A percentile compares a stretch with the other conserved stretches of the same genome.
phyloP scores from a whole-genome alignment of 2,113 vertebrate species.

The Catharus bicknelli region DNA sequence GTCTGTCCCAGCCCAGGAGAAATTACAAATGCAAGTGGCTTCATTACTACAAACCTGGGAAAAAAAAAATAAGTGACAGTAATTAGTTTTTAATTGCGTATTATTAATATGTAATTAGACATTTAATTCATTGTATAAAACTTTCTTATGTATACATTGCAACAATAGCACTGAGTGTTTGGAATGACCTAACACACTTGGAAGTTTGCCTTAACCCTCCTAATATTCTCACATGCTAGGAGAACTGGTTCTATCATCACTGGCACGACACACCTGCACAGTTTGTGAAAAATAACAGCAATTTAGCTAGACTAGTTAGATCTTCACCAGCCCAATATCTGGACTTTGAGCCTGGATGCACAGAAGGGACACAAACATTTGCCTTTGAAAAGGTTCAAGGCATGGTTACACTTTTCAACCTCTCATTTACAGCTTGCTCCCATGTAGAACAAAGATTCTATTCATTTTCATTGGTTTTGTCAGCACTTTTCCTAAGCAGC shows the following conservation, averaged over 20 bases:
- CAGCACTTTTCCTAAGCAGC: background rate
- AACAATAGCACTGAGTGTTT: background rate
- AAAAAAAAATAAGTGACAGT: background rate
- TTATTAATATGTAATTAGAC: background rate
- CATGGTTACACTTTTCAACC: background rate
- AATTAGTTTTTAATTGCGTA: background rate
- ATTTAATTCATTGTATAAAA: background rate
- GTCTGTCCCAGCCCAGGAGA: constrained; percentile 96
- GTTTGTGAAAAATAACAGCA: background rate
- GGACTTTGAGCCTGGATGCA: background rate
- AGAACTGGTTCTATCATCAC: background rate
- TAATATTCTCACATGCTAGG: background rate
- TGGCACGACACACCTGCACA: background rate
- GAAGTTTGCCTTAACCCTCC: background rate
- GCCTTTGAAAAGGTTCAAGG: background rate
- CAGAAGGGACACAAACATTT: background rate
- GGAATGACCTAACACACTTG: background rate
- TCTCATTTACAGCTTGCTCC: background rate
- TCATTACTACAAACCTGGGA: constrained; percentile 95
- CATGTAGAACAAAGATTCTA: background rate
- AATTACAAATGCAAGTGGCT: constrained; percentile 94
- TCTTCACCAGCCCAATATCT: background rate
- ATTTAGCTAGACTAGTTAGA: background rate
- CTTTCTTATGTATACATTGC: background rate
- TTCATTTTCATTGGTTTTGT: background rate